These are phyloP conservation scores for Accipiter virgatus DNA, from an alignment of 2,113 vertebrate species.

Conservation along the genomic window DNA sequence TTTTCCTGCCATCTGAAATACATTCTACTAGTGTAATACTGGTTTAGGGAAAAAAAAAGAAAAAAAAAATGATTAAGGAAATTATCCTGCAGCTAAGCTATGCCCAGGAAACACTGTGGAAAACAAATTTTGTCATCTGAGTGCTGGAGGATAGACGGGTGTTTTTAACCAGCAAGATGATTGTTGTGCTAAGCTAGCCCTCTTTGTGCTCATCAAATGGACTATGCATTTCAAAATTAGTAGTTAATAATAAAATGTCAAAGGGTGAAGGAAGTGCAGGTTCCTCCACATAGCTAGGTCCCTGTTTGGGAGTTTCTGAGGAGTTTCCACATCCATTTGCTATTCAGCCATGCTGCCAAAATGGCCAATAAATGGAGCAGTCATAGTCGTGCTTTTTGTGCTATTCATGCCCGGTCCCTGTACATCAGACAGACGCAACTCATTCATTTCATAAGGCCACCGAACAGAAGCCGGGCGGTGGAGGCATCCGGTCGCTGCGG, in stretches of 20 bases:
- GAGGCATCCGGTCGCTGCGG: constrained; percentile 22
- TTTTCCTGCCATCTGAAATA: constrained; percentile 42
- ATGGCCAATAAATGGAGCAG: constrained; percentile 8
- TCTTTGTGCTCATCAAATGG: background rate
- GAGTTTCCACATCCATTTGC: constrained; percentile 47
- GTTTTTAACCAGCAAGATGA: background rate
- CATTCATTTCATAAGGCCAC: constrained; percentile 35
- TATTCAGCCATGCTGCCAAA: constrained; percentile 51
- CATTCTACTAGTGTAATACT: background rate
- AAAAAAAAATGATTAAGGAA: background rate
- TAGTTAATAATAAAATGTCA: constrained; percentile 47
- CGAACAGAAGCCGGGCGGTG: background rate
- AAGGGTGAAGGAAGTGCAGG: constrained; percentile 57
- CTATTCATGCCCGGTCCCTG: constrained; percentile 2
- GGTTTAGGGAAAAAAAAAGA: background rate
- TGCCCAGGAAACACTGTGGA: constrained; percentile 17
- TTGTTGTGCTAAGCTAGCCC: background rate
- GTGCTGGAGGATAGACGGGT: background rate
- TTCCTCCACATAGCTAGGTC: constrained; percentile 25
- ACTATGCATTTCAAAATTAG: constrained; percentile 24
- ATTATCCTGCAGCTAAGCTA: background rate
- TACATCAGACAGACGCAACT: background rate
- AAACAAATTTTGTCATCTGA: background rate
- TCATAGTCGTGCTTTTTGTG: constrained; percentile 2
- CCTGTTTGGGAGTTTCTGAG: constrained; percentile 44